Percentiles rank a stretch among this genome's conserved stretches.
These are phyloP conservation scores for Stratiolaelaps scimitus DNA, from an alignment of 1,140 invertebrate species.

Conservation along the genomic window DNA sequence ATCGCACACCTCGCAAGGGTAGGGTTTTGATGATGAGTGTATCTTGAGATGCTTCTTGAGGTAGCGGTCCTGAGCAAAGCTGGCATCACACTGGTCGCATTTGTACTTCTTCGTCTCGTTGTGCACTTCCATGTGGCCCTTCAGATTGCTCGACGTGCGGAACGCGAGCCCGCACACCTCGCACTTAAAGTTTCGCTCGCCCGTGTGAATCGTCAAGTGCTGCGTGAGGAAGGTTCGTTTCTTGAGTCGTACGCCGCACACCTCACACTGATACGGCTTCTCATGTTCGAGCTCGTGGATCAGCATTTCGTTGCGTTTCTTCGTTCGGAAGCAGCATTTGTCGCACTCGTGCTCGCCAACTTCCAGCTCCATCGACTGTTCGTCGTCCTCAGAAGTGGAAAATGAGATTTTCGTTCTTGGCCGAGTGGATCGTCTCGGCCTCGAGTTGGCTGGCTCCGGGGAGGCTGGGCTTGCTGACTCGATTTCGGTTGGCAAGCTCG, in stretches of 20 bases:
- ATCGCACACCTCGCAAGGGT: constrained; percentile 43
- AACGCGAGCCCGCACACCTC: constrained; percentile 30
- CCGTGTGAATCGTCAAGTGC: constrained; percentile 31
- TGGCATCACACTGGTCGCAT: constrained; percentile 56
- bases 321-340: constrained; percentile 25
- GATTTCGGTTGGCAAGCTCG: no score
- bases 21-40: constrained; percentile 47
- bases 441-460: no score
- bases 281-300: constrained; percentile 11
- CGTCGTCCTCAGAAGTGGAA: background rate
- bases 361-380: background rate
- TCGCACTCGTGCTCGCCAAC: constrained; percentile 6
- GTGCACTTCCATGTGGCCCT: constrained; percentile 22
- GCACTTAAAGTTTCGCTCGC: constrained; percentile 31
- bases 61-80: constrained; percentile 30
- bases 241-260: constrained; percentile 8
- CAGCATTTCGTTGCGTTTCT: constrained; percentile 1
- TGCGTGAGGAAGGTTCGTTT: constrained; percentile 21
- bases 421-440: constrained; percentile 6
- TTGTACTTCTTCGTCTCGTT: constrained; percentile 48
- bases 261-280: constrained; percentile 12
- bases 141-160: constrained; percentile 29
- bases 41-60: constrained; percentile 36
- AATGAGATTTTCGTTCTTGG: background rate
- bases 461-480: no score